Base-by-base conservation (phyloP, 2,888 invertebrate species). In the Synergus itoensis region DNA sequence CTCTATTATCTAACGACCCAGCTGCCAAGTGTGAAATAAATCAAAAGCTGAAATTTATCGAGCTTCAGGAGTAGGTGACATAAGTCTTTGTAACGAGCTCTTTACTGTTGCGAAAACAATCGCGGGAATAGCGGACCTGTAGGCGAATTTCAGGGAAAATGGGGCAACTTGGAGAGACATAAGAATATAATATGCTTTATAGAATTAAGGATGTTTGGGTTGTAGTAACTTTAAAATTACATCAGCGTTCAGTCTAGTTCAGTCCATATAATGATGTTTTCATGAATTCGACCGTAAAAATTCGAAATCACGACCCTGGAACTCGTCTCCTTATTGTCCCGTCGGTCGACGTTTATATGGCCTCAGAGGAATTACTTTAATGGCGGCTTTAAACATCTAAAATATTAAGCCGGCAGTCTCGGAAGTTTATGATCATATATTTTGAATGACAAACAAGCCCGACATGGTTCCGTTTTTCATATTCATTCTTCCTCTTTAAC, bases 301-400 rank as follows among this genome's bases (percentile, higher is more conserved):
- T 73, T 73, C 73, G 53, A 73, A 73, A 73, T 28, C 36, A 53
- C 43, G 45, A 45, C 53, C 73, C 73, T 36, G 53, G 36, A 36
- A 53, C n/a, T 73, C 53, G 36, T 53, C 73, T 53, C 48, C 48
- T 53, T 48, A 73, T 73, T 73, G 48, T 28, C 36, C 53, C 36
- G 73, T n/a, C 48, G n/a, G 73, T 73, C 28, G 53, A 53, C 45
- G 48, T 73, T 73, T 73, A 73, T 73, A 73, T 40, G 16, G 73
- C 53, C 73, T 73, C 80, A 65, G 79, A 79, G 78, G 77, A 82
- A 82, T 82, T 79, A 79, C 77, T 82, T 79, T 81, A 81, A 82
- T 79, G 79, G 79, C 81, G 75, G 77, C 69, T 77, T 81, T 81
- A 82, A 81, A 77, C 79, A 78, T 81, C 80, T 80, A 64, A 83